A percentile compares a stretch with the other conserved stretches of the same genome.
Conservation (phyloP, 2,113 vertebrate species). For the Mohoua ochrocephala region DNA sequence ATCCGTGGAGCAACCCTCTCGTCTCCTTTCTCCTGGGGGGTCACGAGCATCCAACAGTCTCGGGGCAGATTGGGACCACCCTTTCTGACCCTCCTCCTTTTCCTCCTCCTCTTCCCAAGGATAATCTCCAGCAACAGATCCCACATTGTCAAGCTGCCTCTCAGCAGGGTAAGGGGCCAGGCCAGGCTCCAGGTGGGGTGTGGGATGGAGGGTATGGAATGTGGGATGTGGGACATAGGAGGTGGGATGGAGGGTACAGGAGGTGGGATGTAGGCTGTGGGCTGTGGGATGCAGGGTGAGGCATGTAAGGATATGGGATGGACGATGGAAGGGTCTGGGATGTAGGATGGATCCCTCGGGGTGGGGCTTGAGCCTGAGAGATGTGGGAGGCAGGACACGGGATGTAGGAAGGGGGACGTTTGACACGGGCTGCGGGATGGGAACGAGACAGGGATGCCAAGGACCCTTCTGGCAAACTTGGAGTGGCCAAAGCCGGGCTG, state of each 20-base stretch:
- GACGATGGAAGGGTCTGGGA: fast-evolving
- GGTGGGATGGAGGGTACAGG: not conserved
- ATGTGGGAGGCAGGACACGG: fast-evolving
- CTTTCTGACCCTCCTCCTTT: not conserved
- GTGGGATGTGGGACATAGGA: not conserved
- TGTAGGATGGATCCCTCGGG: not conserved
- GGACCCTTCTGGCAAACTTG: fast-evolving
- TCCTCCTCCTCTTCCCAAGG: constrained; percentile 68
- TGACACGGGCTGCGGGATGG: not conserved
- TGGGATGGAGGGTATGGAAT: fast-evolving
- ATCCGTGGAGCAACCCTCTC: fast-evolving
- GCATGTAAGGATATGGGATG: not conserved
- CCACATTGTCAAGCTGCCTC: constrained; percentile 97
- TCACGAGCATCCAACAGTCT: fast-evolving
- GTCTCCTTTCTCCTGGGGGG: not conserved
- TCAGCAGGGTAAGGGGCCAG: constrained; percentile 90
- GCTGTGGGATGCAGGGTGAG: not conserved
- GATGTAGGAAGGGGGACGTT: not conserved
- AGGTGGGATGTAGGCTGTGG: not conserved
- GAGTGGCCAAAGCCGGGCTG: not conserved
- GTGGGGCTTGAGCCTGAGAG: not conserved
- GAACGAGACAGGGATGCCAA: fast-evolving
- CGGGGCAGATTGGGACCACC: fast-evolving
- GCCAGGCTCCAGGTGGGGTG: not conserved
- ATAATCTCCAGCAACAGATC: constrained; percentile 99